These are phyloP conservation scores for Oncorhynchus nerka DNA, from an alignment of 2,113 vertebrate genomes.

Conservation along the genomic window DNA sequence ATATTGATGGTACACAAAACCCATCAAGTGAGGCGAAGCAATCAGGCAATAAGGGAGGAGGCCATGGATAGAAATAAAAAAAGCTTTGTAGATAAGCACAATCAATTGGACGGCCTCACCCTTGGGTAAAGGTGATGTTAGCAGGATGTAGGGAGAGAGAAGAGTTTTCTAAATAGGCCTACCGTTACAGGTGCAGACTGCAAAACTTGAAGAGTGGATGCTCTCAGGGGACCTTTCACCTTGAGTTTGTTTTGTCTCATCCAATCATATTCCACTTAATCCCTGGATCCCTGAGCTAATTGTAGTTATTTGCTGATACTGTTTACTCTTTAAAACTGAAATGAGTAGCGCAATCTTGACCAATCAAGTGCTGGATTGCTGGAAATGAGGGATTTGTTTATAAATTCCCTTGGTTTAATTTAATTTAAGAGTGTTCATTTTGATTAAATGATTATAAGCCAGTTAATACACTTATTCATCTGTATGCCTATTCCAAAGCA, in stretches of 20 bases:
- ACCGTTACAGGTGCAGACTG: not conserved
- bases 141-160: not conserved
- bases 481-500: too few species aligned
- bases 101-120: constrained; percentile 60
- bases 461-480: too few species aligned
- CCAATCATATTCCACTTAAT: not conserved
- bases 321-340: not conserved
- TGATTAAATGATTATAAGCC: too few species aligned
- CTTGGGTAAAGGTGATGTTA: constrained; percentile 18
- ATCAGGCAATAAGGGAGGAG: constrained; percentile 50
- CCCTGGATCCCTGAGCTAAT: not conserved
- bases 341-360: not conserved
- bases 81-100: constrained; percentile 55
- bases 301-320: not conserved
- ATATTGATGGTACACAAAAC: constrained; percentile 62
- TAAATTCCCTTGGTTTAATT: not conserved
- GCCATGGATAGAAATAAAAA: not conserved
- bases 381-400: not conserved
- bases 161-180: constrained; percentile 27
- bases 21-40: constrained; percentile 58
- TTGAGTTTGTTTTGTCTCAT: constrained; percentile 39
- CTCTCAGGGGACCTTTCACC: constrained; percentile 45
- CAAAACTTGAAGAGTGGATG: constrained; percentile 10
- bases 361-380: not conserved
- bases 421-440: not conserved